These are phyloP conservation scores for Lepus townsendii DNA, from an alignment of 2,797 vertebrate genomes.

Conservation along the genomic window DNA sequence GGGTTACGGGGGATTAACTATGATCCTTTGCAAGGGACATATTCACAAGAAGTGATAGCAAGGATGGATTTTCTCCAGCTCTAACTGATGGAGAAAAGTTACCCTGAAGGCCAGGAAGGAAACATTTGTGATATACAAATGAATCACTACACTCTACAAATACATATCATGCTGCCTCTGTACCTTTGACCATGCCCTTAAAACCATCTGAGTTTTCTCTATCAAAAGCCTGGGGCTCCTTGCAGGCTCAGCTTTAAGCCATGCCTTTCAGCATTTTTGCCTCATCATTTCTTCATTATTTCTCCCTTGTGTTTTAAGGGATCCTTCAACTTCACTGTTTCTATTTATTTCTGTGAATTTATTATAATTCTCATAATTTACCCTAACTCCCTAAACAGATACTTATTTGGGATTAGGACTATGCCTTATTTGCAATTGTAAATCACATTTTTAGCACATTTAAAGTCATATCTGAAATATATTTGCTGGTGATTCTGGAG, in stretches of 20 bases:
- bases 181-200: not conserved
- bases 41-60: not conserved
- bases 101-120: conserved; percentile 9
- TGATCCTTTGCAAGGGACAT: not conserved
- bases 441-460: not conserved
- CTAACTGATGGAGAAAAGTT: not conserved
- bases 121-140: not conserved
- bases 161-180: not conserved
- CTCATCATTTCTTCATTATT: not conserved
- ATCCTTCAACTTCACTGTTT: not conserved
- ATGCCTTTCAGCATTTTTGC: not conserved
- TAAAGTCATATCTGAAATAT: not conserved
- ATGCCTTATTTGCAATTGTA: not conserved
- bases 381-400: not conserved
- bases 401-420: not conserved
- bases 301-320: not conserved
- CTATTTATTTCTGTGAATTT: not conserved
- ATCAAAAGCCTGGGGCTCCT: not conserved
- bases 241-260: not conserved
- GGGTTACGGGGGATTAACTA: not conserved
- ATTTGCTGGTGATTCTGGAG: not conserved
- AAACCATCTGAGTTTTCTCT: not conserved
- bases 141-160: not conserved
- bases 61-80: not conserved
- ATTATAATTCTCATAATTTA: not conserved